phyloP scores from a whole-genome alignment of 1,140 invertebrate genomes.

The Ostrea denselamellosa region DNA sequence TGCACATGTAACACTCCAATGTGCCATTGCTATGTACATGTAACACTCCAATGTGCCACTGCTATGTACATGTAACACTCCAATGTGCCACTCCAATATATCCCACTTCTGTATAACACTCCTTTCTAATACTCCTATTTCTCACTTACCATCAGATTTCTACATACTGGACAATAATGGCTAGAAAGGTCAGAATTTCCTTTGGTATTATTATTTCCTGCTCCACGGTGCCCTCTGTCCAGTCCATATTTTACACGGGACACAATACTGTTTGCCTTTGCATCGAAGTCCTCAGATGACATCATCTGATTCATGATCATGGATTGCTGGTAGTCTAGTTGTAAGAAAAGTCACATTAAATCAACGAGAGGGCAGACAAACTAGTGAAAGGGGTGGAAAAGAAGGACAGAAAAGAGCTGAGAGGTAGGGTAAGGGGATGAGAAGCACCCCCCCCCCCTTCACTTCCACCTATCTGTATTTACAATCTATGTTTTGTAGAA shows the following conservation, averaged over 20 bases:
- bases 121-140: too few species aligned
- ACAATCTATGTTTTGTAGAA: too few species aligned
- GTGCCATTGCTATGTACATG: too few species aligned
- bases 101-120: too few species aligned
- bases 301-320: slow-evolving; percentile 44
- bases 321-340: slow-evolving; percentile 6
- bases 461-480: too few species aligned
- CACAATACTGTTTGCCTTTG: slow-evolving; percentile 61
- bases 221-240: not conserved
- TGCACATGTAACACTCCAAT: too few species aligned
- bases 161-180: slow-evolving; percentile 61
- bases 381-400: too few species aligned
- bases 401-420: too few species aligned
- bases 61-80: not conserved
- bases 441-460: too few species aligned
- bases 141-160: slow-evolving; percentile 62
- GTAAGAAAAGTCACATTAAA: not conserved
- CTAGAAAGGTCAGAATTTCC: slow-evolving; percentile 52
- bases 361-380: too few species aligned
- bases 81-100: too few species aligned
- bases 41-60: not conserved
- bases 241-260: slow-evolving; percentile 52
- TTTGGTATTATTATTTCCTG: not conserved
- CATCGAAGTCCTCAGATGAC: slow-evolving; percentile 62
- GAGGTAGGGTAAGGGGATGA: too few species aligned